Conservation (phyloP, 2,113 vertebrate species). For the Lonchura striata region DNA sequence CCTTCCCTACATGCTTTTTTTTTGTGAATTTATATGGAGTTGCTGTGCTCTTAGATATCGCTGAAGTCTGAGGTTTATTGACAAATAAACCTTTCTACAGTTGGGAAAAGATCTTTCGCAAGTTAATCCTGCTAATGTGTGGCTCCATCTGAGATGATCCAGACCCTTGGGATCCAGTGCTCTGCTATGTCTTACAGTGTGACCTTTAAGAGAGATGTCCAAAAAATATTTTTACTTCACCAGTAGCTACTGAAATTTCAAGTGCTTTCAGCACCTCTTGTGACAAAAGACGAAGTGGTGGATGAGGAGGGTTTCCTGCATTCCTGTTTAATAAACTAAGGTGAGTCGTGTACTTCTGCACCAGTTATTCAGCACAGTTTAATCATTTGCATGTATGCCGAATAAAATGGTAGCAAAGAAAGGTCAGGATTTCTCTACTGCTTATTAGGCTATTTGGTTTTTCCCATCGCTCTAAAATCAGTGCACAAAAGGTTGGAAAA, state of each 20-base stretch:
- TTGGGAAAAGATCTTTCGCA: neutral
- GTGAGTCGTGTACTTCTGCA: accelerated
- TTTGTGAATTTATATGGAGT: neutral
- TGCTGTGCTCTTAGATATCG: neutral
- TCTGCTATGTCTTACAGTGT: accelerated
- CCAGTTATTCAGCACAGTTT: neutral
- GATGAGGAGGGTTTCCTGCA: neutral
- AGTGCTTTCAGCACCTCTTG: neutral
- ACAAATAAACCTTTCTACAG: neutral
- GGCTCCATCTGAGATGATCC: neutral
- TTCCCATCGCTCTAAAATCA: neutral
- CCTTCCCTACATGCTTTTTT: neutral
- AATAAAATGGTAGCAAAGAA: neutral
- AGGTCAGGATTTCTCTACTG: neutral
- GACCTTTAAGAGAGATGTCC: neutral
- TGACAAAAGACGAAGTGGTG: neutral
- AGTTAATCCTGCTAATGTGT: neutral
- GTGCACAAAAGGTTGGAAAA: neutral
- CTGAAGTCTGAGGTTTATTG: neutral
- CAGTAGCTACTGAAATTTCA: neutral
- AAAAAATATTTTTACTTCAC: neutral
- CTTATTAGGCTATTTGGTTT: neutral
- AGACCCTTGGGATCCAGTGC: neutral
- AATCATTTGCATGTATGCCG: neutral
- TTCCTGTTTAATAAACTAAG: neutral